Percentiles rank a stretch among this genome's conserved stretches.
Conservation (phyloP, 2,888 invertebrate genomes). For the Orthonevra nobilis region DNA sequence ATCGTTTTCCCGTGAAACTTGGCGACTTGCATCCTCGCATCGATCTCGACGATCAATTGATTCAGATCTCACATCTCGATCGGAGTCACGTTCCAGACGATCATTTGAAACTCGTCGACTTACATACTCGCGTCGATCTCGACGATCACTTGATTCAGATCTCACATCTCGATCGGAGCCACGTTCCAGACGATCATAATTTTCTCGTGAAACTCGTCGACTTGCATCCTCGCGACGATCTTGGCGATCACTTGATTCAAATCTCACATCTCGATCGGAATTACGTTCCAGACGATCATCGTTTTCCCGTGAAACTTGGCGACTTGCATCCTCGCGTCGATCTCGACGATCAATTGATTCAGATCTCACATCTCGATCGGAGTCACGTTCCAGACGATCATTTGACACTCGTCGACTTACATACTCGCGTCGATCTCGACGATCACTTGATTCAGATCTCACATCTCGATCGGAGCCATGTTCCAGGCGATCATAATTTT, state of each 20-base stretch:
- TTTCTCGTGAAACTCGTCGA: neutral
- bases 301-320: too few relatives aligned
- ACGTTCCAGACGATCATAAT: neutral
- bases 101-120: neutral
- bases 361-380: neutral
- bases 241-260: too few relatives aligned
- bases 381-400: too few relatives aligned
- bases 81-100: too few relatives aligned
- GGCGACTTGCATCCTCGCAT: too few relatives aligned
- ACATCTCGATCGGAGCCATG: neutral
- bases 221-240: too few relatives aligned
- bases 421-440: conserved; percentile 12
- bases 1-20: too few relatives aligned
- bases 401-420: conserved; percentile 18
- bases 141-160: conserved; percentile 3
- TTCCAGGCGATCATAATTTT: neutral
- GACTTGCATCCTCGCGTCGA: conserved; percentile 8
- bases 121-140: too few relatives aligned
- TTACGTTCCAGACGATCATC: too few relatives aligned
- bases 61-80: too few relatives aligned
- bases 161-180: neutral
- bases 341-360: neutral
- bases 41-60: too few relatives aligned
- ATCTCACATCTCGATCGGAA: too few relatives aligned
- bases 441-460: neutral